phyloP scores from a whole-genome alignment of 2,888 invertebrate species.

The Lasioglossum vierecki region DNA sequence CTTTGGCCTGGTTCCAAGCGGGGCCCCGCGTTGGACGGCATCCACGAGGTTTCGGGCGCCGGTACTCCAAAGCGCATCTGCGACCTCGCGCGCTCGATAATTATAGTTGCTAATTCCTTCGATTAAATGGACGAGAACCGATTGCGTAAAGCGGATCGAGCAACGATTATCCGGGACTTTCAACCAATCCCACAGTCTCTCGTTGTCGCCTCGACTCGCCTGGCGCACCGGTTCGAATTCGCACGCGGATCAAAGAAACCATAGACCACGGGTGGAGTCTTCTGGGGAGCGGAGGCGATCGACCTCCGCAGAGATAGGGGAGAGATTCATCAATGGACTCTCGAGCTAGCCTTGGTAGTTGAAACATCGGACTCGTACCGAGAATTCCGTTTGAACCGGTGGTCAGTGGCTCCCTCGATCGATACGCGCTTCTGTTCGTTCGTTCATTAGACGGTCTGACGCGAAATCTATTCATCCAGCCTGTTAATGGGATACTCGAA shows the following conservation, averaged over 20 bases:
- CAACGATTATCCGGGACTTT: background rate
- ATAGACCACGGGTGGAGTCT: constrained; percentile 39
- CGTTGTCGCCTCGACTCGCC: background rate
- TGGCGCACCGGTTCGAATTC: constrained; percentile 1
- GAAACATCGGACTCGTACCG: constrained; percentile 40
- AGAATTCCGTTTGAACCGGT: constrained; percentile 55
- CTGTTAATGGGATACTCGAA: constrained; percentile 52
- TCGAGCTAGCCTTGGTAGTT: constrained; percentile 36
- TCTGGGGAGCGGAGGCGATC: constrained; percentile 55
- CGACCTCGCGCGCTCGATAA: background rate
- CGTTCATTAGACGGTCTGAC: constrained; percentile 51
- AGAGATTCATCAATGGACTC: constrained; percentile 65
- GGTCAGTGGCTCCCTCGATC: constrained; percentile 30
- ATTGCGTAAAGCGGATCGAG: background rate
- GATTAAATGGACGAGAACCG: constrained; percentile 10
- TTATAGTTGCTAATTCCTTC: constrained; percentile 8
- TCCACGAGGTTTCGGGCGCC: constrained; percentile 70
- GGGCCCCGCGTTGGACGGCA: constrained; percentile 63
- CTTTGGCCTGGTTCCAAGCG: constrained; percentile 75
- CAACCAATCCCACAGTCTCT: background rate
- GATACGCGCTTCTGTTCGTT: constrained; percentile 27
- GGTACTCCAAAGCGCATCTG: constrained; percentile 39
- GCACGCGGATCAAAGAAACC: constrained; percentile 14
- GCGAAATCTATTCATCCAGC: constrained; percentile 60
- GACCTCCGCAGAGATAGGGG: constrained; percentile 46